A percentile compares a stretch with the other conserved stretches of the same genome.
Conservation (phyloP, 35 echinoderm and acorn worm genomes). For the Apostichopus parvimensis region DNA sequence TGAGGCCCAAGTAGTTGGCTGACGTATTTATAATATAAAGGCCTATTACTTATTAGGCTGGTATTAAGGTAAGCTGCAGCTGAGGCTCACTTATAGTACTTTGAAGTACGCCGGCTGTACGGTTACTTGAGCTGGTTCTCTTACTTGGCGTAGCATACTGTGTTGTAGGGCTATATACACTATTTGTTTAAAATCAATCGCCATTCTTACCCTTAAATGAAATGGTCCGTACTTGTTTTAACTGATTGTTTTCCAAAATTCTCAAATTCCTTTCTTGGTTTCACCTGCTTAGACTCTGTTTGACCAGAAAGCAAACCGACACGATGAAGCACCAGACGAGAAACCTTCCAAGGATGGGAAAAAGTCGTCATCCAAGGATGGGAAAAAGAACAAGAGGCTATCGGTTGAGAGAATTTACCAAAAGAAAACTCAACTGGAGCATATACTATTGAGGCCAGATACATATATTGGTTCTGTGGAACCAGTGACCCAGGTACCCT, state of each 20-base stretch:
- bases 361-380: neutral
- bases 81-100: no score
- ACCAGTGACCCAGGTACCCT: slow-evolving; percentile 75
- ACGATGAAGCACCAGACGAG: slow-evolving; percentile 25
- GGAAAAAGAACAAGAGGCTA: slow-evolving; percentile 55
- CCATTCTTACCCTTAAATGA: no score
- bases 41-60: no score
- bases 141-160: no score
- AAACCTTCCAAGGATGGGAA: slow-evolving; percentile 24
- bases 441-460: slow-evolving; percentile 93
- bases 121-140: no score
- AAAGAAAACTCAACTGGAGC: slow-evolving; percentile 98
- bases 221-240: no score
- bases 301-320: slow-evolving; percentile 66
- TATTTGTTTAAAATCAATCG: neutral
- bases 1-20: no score
- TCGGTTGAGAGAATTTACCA: slow-evolving; percentile 98
- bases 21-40: no score
- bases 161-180: neutral
- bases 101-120: no score
- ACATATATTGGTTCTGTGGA: slow-evolving; percentile 96
- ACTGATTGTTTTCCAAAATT: neutral
- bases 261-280: neutral
- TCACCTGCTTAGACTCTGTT: slow-evolving; percentile 68
- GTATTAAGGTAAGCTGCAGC: no score